These are phyloP conservation scores for Cottoperca gobio DNA, from an alignment of 2,797 vertebrate genomes.

Conservation along the genomic window DNA sequence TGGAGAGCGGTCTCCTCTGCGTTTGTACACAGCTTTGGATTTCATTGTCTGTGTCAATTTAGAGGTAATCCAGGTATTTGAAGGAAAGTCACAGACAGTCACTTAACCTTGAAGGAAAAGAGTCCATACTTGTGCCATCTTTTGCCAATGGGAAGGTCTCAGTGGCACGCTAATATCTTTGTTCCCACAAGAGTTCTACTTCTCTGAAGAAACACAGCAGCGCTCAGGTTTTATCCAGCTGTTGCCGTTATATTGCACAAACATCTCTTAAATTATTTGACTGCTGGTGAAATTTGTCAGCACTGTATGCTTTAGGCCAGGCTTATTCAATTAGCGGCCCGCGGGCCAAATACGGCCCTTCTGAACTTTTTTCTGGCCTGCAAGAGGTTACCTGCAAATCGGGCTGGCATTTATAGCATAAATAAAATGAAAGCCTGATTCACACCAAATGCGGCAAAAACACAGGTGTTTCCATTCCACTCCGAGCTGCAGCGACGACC, in stretches of 20 bases:
- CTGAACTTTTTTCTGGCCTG: no score
- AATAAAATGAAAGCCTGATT: no score
- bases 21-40: conserved; percentile 3
- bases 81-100: conserved; percentile 5
- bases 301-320: not conserved
- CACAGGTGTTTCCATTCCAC: no score
- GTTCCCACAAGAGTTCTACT: not conserved
- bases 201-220: not conserved
- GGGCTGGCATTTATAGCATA: no score
- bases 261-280: not conserved
- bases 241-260: not conserved
- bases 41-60: not conserved
- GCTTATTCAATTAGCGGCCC: no score
- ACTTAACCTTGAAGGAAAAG: conserved; percentile 20
- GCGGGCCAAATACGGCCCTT: no score
- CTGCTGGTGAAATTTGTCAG: not conserved
- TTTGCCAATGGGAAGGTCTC: not conserved
- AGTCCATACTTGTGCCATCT: no score
- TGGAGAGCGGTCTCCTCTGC: not conserved
- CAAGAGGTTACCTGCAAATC: no score
- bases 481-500: no score
- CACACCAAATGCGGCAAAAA: no score
- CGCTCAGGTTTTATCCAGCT: not conserved
- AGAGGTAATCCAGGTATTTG: conserved; percentile 1
- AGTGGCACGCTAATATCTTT: not conserved